Conservation (phyloP, 2,113 vertebrate genomes). For the Elachura formosa region DNA sequence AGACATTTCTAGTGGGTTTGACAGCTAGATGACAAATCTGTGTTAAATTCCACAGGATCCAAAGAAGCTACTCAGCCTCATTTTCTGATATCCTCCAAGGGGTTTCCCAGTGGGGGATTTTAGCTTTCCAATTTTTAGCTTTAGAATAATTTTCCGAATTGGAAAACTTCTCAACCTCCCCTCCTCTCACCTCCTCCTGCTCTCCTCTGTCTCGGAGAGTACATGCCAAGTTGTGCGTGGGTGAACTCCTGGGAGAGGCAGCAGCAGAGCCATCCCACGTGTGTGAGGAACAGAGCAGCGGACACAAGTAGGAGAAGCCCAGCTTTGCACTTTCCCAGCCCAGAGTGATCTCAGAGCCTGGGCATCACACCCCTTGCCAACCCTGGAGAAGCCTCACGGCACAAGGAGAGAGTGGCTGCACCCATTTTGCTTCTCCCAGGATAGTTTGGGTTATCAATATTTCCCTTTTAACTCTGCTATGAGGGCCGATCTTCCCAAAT, state of each 20-base stretch:
- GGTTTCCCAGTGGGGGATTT: neutral
- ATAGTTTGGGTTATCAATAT: neutral
- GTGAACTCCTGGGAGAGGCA: neutral
- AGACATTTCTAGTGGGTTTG: constrained; percentile 21
- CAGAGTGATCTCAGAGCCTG: neutral
- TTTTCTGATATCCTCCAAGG: constrained; percentile 22
- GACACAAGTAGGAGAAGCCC: neutral
- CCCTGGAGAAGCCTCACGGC: neutral
- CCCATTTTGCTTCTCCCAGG: neutral
- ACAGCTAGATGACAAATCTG: constrained; percentile 43
- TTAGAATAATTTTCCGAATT: neutral
- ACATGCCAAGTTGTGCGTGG: neutral
- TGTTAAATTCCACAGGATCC: constrained; percentile 24
- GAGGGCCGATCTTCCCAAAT: neutral
- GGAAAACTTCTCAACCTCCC: neutral
- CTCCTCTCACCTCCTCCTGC: neutral
- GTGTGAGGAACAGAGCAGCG: neutral
- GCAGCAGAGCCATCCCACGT: neutral
- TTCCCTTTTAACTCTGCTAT: neutral
- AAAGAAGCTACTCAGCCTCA: neutral
- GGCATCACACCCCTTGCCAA: neutral
- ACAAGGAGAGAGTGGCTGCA: fast-evolving
- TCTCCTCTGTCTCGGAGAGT: neutral
- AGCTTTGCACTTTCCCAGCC: neutral
- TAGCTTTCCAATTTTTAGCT: neutral